Evolutionary conservation across 2,888 invertebrate genomes (phyloP).

Genomic region (Zeuzera pyrina): DNA sequence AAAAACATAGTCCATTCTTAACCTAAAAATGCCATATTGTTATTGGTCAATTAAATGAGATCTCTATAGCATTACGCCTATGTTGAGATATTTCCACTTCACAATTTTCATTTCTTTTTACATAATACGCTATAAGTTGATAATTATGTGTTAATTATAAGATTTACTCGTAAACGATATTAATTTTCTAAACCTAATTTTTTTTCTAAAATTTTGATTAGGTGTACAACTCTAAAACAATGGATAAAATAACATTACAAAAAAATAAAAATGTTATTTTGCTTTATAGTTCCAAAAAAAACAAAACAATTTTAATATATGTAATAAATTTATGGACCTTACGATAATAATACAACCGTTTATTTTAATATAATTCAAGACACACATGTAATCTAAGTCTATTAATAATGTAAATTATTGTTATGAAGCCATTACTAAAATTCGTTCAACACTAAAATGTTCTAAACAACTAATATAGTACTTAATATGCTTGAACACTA

Average conservation of each 20-base stretch:
- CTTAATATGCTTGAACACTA: slow-evolving; percentile 31
- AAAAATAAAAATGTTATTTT: too few relatives aligned
- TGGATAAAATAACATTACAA: not conserved
- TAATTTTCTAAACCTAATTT: slow-evolving; percentile 44
- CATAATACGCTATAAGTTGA: slow-evolving; percentile 46
- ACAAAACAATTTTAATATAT: too few relatives aligned
- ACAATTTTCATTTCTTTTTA: slow-evolving; percentile 46
- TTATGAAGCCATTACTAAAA: slow-evolving; percentile 43
- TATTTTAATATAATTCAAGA: slow-evolving; percentile 27
- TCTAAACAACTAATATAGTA: slow-evolving; percentile 29
- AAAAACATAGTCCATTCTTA: slow-evolving; percentile 47
- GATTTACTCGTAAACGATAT: slow-evolving; percentile 52
- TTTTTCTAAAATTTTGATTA: slow-evolving; percentile 41
- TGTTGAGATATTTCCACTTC: slow-evolving; percentile 49
- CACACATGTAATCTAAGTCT: slow-evolving; percentile 41
- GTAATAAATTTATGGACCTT: too few relatives aligned
- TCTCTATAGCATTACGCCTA: slow-evolving; percentile 65
- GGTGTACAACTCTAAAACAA: slow-evolving; percentile 9
- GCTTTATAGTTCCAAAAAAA: too few relatives aligned
- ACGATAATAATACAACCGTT: slow-evolving; percentile 50
- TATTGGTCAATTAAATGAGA: slow-evolving; percentile 72
- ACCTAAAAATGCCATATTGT: slow-evolving; percentile 71
- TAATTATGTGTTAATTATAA: slow-evolving; percentile 42
- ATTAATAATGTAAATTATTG: slow-evolving; percentile 20
- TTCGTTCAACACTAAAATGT: slow-evolving; percentile 32